Conservation (phyloP, 1,140 invertebrate genomes). For the Luehdorfia chinensis region DNA sequence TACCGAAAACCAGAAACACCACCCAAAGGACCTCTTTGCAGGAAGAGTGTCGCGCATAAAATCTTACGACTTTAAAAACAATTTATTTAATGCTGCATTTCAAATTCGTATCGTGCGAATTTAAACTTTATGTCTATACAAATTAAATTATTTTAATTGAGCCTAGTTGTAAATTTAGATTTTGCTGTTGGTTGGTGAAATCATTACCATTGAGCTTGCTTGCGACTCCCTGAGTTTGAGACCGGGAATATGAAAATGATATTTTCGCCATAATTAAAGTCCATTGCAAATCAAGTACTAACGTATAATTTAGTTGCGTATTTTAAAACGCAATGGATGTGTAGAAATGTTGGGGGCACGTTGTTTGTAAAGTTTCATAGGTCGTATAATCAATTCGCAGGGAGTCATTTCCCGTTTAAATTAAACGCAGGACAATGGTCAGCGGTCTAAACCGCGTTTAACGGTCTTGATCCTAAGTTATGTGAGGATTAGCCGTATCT, state of each 20-base stretch:
- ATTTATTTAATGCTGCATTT: no score
- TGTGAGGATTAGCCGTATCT: conserved; percentile 73
- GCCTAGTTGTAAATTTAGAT: conserved; percentile 22
- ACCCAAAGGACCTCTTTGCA: conserved; percentile 67
- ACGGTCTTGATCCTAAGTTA: conserved; percentile 71
- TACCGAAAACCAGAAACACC: conserved; percentile 61
- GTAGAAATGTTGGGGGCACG: neutral
- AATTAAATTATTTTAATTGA: conserved; percentile 17
- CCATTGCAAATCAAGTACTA: conserved; percentile 3
- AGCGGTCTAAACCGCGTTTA: conserved; percentile 49
- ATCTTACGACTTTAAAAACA: conserved; percentile 64
- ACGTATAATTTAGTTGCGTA: neutral
- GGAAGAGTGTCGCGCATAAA: conserved; percentile 66
- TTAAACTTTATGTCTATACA: conserved; percentile 11
- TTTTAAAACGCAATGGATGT: neutral
- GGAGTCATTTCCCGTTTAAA: conserved; percentile 57
- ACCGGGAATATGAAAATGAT: neutral
- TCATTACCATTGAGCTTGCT: conserved; percentile 44
- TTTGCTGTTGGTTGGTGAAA: conserved; percentile 53
- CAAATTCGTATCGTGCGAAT: neutral
- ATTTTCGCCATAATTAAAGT: neutral
- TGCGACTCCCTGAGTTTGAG: neutral
- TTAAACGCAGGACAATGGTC: conserved; percentile 75
- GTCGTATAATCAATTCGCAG: conserved; percentile 39
- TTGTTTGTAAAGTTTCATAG: neutral